Conservation (phyloP, 1,140 invertebrate species). For the Drosophila simulans region DNA sequence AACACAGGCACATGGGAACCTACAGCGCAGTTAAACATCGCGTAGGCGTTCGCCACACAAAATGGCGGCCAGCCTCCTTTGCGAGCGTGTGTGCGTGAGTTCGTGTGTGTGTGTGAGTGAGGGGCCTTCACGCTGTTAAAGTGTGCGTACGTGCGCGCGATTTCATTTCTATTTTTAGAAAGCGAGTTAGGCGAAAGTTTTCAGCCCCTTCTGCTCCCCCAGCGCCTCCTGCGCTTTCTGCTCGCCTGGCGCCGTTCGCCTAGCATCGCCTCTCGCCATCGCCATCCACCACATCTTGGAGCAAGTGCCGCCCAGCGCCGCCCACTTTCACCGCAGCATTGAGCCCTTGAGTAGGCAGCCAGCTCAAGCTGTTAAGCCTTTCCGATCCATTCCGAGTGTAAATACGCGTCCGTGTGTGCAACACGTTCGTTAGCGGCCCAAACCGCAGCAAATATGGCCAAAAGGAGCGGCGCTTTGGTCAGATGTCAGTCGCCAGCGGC, state of each 20-base stretch:
- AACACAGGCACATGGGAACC: constrained; percentile 18
- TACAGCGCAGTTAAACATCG: constrained; percentile 48
- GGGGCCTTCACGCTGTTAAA: constrained; percentile 12
- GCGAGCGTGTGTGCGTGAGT: constrained; percentile 11
- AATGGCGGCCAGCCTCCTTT: constrained; percentile 76
- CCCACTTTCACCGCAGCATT: constrained; percentile 17
- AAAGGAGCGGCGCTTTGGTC: constrained; percentile 19
- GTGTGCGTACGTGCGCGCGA: constrained; percentile 72
- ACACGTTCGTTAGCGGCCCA: constrained; percentile 28
- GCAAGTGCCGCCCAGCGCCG: constrained; percentile 1
- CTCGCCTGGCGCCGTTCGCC: constrained; percentile 50
- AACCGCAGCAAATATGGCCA: constrained; percentile 35
- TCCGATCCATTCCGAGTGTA: constrained; percentile 1
- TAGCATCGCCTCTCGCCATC: constrained; percentile 24
- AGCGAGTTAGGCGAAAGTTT: constrained; percentile 63
- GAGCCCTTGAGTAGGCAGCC: constrained; percentile 24
- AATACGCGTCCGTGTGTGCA: constrained; percentile 30
- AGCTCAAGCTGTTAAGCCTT: constrained; percentile 49
- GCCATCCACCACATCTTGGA: constrained; percentile 34
- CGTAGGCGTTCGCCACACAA: constrained; percentile 75
- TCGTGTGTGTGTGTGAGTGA: constrained; percentile 27
- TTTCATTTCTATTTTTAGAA: constrained; percentile 81
- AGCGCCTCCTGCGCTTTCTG: constrained; percentile 32
- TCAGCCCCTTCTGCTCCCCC: constrained; percentile 41
- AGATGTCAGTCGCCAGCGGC: constrained; percentile 45